phyloP scores from a whole-genome alignment of 2,797 vertebrate genomes.

The Yasuhikotakia modesta region DNA sequence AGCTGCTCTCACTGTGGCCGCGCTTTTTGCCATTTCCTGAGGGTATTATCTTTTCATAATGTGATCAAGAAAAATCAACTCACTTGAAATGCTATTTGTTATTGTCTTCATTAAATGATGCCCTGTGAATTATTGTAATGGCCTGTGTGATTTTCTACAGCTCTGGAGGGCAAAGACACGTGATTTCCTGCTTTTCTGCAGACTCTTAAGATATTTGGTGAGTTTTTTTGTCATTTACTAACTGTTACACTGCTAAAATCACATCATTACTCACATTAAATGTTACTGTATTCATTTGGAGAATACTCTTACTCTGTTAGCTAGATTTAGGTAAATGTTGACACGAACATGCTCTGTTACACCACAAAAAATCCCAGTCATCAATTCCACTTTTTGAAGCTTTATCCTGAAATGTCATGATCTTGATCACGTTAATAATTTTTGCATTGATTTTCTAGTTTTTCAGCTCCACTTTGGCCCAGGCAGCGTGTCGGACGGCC shows the following conservation, averaged over 20 bases:
- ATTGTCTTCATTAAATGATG: slow-evolving; percentile 55
- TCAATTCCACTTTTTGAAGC: slow-evolving; percentile 29
- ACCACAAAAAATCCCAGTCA: not conserved
- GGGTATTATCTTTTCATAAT: slow-evolving; percentile 43
- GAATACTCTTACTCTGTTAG: slow-evolving; percentile 23
- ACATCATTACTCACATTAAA: slow-evolving; percentile 7
- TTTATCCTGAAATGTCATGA: slow-evolving; percentile 46
- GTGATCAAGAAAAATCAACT: slow-evolving; percentile 48
- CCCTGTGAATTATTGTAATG: slow-evolving; percentile 44
- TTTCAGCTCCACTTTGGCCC: slow-evolving; percentile 40
- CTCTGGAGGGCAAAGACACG: slow-evolving; percentile 19
- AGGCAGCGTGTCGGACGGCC: slow-evolving; percentile 38
- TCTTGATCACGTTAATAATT: slow-evolving; percentile 61
- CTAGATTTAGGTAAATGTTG: not conserved
- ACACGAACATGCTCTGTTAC: not conserved
- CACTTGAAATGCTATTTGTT: slow-evolving; percentile 50
- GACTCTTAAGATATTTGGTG: not conserved
- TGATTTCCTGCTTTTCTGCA: not conserved
- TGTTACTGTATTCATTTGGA: not conserved
- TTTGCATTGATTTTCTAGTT: slow-evolving; percentile 59
- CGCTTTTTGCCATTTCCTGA: slow-evolving; percentile 12
- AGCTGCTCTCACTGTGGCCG: not conserved
- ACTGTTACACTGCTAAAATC: slow-evolving; percentile 10
- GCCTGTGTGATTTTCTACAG: slow-evolving; percentile 42
- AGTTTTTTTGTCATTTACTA: slow-evolving; percentile 36